Evolutionary conservation across 2,797 vertebrate genomes (phyloP), one percentile per base, ranked within the genome.

Genomic region (Carapus acus): DNA sequence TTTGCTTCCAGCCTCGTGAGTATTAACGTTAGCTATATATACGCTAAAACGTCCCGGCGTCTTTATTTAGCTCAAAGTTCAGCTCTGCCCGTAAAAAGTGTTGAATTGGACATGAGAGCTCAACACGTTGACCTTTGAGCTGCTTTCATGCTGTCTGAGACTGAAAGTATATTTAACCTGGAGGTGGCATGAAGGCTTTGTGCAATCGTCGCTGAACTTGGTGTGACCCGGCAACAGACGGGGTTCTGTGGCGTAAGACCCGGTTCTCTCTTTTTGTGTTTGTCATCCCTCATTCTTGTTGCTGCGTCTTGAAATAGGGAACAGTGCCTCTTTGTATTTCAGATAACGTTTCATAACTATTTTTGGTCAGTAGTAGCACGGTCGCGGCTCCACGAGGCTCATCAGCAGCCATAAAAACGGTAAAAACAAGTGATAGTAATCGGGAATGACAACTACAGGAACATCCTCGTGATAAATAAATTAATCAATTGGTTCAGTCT

Each of bases 91-190:
- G 27, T 37, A 42, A 59, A 60, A n/a, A n/a, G 63, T 36, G 23
- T 19, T 37, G 40, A 44, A 46, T 46, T 27, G 23, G 38, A 60
- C 6, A 62, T 49, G 21, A 33, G 47, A 48, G 57, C 27, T 45
- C 20, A 41, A 42, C 46, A 52, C 20, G 19, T 31, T 59, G 59
- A 69, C 47, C 72, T 65, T 68, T 65, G 65, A 66, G 19, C 66
- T 43, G 7, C 29, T 62, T 41, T 54, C 49, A 34, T 40, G 20
- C 4, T 19, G 18, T 24, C 13, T 21, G 12, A 8, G 37, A n/a
- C 31, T 50, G 24, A 61, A n/a, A 59, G 42, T 49, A 61, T 55
- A 42, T 64, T 61, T 49, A 57, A 66, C 31, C 44, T 44, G 22
- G 34, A 39, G 16, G 24, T 57, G 46, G 21, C 60, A 43, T 46